These are phyloP conservation scores for Glareola pratincola DNA, from an alignment of 2,113 vertebrate genomes.

Conservation along the genomic window DNA sequence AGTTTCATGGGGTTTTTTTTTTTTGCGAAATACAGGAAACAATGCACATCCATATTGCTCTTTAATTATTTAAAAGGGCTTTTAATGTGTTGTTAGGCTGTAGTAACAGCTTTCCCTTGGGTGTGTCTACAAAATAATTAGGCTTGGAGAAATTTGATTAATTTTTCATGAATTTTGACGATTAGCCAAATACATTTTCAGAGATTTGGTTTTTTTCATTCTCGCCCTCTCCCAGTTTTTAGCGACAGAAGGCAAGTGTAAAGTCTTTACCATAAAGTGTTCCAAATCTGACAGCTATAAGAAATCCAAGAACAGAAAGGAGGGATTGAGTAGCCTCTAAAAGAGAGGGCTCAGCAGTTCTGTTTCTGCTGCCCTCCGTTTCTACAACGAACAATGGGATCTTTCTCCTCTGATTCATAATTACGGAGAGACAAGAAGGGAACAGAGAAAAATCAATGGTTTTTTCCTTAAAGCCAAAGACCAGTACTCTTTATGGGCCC, in stretches of 20 bases:
- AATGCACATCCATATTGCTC: not conserved
- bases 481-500: not conserved
- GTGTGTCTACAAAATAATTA: slow-evolving; percentile 40
- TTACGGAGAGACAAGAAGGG: not conserved
- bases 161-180: slow-evolving; percentile 54
- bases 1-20: not conserved
- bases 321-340: not conserved
- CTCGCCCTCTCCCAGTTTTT: not conserved
- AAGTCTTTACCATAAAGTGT: not conserved
- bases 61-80: slow-evolving; percentile 60
- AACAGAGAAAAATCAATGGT: not conserved
- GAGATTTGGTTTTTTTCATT: not conserved
- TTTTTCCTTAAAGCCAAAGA: not conserved
- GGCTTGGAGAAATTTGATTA: slow-evolving; percentile 30
- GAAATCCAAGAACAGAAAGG: not conserved
- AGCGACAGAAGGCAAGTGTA: not conserved
- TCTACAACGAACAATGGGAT: not conserved
- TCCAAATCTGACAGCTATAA: not conserved
- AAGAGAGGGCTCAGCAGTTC: not conserved
- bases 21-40: not conserved
- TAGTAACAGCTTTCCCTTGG: slow-evolving; percentile 24
- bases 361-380: not conserved
- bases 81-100: slow-evolving; percentile 27
- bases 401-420: not conserved
- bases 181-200: not conserved